These are phyloP conservation scores for Molorchus minor DNA, from an alignment of 2,888 invertebrate genomes.

Conservation along the genomic window DNA sequence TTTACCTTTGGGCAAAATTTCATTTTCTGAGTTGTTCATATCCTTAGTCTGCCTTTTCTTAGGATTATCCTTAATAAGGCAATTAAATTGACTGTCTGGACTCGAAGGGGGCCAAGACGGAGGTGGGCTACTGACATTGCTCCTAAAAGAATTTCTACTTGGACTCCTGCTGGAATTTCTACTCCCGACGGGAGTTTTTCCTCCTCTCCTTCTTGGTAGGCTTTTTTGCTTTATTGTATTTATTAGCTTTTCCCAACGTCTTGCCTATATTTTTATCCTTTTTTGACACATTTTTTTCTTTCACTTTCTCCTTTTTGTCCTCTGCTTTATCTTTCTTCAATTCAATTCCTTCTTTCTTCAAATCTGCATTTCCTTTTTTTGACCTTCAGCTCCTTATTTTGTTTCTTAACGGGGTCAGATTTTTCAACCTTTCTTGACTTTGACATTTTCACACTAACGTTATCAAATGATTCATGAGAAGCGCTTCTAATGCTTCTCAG, in stretches of 20 bases:
- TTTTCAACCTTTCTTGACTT: slow-evolving; percentile 31
- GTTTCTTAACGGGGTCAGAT: slow-evolving; percentile 28
- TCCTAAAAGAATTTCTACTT: slow-evolving; percentile 50
- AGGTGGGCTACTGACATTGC: slow-evolving; percentile 57
- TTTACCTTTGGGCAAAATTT: slow-evolving; percentile 42
- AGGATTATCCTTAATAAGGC: slow-evolving; percentile 43
- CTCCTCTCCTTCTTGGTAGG: slow-evolving; percentile 46
- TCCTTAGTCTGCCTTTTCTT: slow-evolving; percentile 28
- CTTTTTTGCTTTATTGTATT: slow-evolving; percentile 38
- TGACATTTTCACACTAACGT: slow-evolving; percentile 24
- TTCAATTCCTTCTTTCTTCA: slow-evolving; percentile 7
- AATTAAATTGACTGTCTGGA: slow-evolving; percentile 52
- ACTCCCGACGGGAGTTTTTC: slow-evolving; percentile 45
- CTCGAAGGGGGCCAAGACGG: slow-evolving; percentile 57
- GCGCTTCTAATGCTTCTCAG: slow-evolving; percentile 36
- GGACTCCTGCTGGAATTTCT: slow-evolving; percentile 47
- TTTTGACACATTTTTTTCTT: slow-evolving; percentile 26
- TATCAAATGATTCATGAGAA: slow-evolving; percentile 36
- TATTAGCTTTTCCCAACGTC: slow-evolving; percentile 34
- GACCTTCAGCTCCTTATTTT: slow-evolving; percentile 28
- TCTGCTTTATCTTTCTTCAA: slow-evolving; percentile 11
- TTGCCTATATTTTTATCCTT: slow-evolving; percentile 30
- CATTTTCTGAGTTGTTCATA: slow-evolving; percentile 45
- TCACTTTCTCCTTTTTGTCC: slow-evolving; percentile 23
- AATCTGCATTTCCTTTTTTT: slow-evolving; percentile 28